phyloP scores from a whole-genome alignment of 2,797 vertebrate species.

The Neosalanx taihuensis region DNA sequence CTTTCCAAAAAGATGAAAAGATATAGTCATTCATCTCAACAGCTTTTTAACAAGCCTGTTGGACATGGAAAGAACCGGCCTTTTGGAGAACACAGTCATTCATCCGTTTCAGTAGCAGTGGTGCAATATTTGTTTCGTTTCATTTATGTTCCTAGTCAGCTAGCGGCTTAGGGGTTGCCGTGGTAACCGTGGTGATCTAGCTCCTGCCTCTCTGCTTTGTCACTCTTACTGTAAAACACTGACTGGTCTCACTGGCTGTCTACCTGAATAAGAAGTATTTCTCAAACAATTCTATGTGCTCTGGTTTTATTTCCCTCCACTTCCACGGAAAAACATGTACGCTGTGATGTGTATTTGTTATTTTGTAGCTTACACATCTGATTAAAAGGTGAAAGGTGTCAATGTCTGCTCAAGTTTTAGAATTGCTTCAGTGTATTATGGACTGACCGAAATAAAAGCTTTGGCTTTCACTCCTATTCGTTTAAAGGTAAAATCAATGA shows the following conservation, averaged over 20 bases:
- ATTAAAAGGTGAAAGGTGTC: background rate
- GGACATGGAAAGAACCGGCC: background rate
- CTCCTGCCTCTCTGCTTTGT: constrained; percentile 19
- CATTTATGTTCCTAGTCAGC: constrained; percentile 3
- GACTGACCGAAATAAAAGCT: no score
- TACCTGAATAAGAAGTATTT: constrained; percentile 61
- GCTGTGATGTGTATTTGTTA: no score
- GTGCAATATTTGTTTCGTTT: constrained; percentile 17
- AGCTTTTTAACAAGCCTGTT: constrained; percentile 43
- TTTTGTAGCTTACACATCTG: background rate
- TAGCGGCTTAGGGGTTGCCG: constrained; percentile 29
- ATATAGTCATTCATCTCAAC: constrained; percentile 33
- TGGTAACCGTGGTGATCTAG: constrained; percentile 46
- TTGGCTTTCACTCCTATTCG: no score
- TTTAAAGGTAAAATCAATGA: background rate
- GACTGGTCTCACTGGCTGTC: constrained; percentile 47
- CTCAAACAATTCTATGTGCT: constrained; percentile 39
- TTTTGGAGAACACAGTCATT: constrained; percentile 23
- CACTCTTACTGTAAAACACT: constrained; percentile 48
- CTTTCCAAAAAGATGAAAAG: no score
- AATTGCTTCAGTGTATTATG: no score
- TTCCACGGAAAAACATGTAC: background rate
- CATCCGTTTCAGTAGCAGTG: constrained; percentile 26
- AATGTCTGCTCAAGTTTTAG: background rate
- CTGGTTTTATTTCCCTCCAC: background rate